Evolutionary conservation across 2,888 invertebrate species (phyloP).

Genomic region (Cerastis leucographa): DNA sequence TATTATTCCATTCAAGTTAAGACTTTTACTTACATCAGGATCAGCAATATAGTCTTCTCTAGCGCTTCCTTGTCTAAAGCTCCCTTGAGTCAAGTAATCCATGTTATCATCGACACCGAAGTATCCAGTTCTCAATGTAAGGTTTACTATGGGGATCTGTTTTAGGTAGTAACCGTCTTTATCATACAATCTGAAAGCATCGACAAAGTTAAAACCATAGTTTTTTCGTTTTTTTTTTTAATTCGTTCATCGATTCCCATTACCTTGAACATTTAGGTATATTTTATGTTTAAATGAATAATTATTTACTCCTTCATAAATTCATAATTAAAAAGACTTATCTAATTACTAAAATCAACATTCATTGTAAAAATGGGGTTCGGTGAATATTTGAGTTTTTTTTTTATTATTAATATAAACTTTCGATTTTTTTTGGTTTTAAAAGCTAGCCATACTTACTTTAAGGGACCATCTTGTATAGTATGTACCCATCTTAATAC

Average conservation of each 20-base stretch:
- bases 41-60: constrained; percentile 79
- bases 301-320: neutral
- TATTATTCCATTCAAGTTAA: neutral
- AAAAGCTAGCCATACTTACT: constrained; percentile 66
- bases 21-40: constrained; percentile 75
- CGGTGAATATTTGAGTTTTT: neutral
- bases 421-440: neutral
- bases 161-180: constrained; percentile 73
- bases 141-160: constrained; percentile 74
- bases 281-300: neutral
- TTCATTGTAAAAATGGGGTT: neutral
- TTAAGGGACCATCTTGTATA: constrained; percentile 74
- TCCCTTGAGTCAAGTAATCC: constrained; percentile 79
- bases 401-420: neutral
- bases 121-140: constrained; percentile 78
- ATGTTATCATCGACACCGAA: constrained; percentile 77
- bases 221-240: too few species aligned
- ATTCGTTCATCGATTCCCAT: too few species aligned
- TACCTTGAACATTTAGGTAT: neutral
- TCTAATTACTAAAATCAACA: neutral
- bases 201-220: neutral
- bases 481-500: constrained; percentile 75
- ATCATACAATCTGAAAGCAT: constrained; percentile 76
- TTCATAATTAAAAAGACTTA: neutral
- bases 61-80: constrained; percentile 78